These are phyloP conservation scores for Megalops atlanticus DNA, from an alignment of 2,113 vertebrate species.

Conservation along the genomic window DNA sequence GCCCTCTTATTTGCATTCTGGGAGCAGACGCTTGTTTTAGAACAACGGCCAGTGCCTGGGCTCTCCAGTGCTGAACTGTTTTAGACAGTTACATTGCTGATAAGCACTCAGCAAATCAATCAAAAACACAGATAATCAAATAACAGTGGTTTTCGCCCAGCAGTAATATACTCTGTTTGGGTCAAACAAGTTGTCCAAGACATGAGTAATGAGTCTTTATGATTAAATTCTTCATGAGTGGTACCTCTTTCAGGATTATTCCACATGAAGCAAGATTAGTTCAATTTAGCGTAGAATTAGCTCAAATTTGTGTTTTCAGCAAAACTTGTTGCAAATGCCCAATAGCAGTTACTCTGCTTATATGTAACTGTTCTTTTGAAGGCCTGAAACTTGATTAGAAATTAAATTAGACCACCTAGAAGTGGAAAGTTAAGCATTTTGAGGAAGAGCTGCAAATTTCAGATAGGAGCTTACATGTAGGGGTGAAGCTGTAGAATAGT, in stretches of 20 bases:
- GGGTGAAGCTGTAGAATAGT: background rate
- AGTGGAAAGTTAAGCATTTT: background rate
- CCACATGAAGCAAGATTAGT: too few species aligned
- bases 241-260: too few species aligned
- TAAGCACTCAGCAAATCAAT: slow-evolving; percentile 50
- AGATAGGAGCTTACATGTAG: background rate
- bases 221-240: too few species aligned
- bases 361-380: too few species aligned
- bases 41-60: slow-evolving; percentile 58
- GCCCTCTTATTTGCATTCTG: slow-evolving; percentile 64
- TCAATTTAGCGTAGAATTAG: too few species aligned
- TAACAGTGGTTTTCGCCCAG: background rate
- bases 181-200: slow-evolving; percentile 40
- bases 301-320: too few species aligned
- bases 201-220: background rate
- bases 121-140: background rate
- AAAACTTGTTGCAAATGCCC: too few species aligned
- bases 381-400: too few species aligned
- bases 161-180: slow-evolving; percentile 32
- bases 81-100: slow-evolving; percentile 55
- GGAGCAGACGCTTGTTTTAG: slow-evolving; percentile 44
- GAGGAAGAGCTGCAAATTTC: background rate
- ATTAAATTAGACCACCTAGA: background rate
- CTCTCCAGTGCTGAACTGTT: slow-evolving; percentile 49
- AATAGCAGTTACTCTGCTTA: too few species aligned